A percentile compares a stretch with the other conserved stretches of the same genome.
These are phyloP conservation scores for Tortrix viridana DNA, from an alignment of 2,888 invertebrate genomes.

Conservation along the genomic window DNA sequence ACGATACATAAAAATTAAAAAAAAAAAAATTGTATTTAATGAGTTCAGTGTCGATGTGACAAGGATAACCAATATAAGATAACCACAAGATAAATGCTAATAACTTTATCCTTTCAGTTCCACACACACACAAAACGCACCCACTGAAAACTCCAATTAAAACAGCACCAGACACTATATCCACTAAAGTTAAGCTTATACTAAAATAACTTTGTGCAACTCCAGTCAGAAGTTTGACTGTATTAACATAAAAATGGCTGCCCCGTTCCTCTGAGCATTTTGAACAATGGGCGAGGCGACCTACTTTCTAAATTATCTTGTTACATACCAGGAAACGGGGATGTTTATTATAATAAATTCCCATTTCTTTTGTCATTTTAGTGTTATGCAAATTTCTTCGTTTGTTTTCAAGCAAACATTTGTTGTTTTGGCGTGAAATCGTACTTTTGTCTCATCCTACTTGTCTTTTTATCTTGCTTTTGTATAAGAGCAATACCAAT, in stretches of 20 bases:
- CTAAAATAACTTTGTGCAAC: constrained; percentile 22
- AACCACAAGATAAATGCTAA: too few species aligned
- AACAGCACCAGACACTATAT: constrained; percentile 11
- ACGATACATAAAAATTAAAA: too few species aligned
- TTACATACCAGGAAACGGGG: constrained; percentile 26
- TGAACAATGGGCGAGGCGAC: constrained; percentile 56
- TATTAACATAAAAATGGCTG: constrained; percentile 75
- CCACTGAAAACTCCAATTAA: too few species aligned
- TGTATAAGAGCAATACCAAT: too few species aligned
- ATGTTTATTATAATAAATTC: constrained; percentile 31
- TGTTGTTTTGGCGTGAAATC: too few species aligned
- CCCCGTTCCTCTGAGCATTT: constrained; percentile 48
- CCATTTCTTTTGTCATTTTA: constrained; percentile 11
- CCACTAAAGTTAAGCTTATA: constrained; percentile 19
- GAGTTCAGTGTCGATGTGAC: too few species aligned
- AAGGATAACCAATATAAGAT: too few species aligned
- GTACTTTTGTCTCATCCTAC: too few species aligned
- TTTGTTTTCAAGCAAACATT: background rate
- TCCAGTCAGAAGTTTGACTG: constrained; percentile 49
- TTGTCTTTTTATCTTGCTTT: too few species aligned
- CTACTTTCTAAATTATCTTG: constrained; percentile 69
- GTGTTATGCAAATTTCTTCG: background rate
- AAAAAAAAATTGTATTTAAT: too few species aligned
- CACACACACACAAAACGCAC: too few species aligned
- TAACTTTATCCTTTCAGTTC: too few species aligned